Conservation (phyloP, 2,797 vertebrate genomes). For the Avahi laniger region DNA sequence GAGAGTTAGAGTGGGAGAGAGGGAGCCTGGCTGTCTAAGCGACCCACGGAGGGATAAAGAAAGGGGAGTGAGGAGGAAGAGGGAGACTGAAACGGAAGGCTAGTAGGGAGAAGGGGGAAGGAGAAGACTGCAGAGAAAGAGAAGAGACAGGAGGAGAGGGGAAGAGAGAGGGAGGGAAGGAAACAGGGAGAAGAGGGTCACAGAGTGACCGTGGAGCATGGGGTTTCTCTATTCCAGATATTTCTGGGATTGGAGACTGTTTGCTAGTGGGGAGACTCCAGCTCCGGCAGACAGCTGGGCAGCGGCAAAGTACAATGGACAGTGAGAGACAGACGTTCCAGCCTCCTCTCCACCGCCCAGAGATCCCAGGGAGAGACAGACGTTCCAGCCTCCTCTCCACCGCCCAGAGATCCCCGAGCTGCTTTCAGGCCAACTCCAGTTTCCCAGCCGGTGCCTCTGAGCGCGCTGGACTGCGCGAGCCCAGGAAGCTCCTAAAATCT, state of each 20-base stretch:
- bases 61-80: not conserved
- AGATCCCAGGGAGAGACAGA: slow-evolving; percentile 36
- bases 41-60: not conserved
- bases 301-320: slow-evolving; percentile 64
- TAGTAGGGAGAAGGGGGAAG: not conserved
- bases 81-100: not conserved
- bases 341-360: not conserved
- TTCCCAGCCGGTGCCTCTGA: slow-evolving; percentile 25
- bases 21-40: slow-evolving; percentile 10
- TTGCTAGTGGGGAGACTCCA: not conserved
- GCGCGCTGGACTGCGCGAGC: not conserved
- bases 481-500: not conserved
- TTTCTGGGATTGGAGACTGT: slow-evolving; percentile 49
- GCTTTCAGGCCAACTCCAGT: slow-evolving; percentile 19
- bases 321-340: slow-evolving; percentile 20
- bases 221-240: slow-evolving; percentile 44
- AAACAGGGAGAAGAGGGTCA: not conserved
- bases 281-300: slow-evolving; percentile 19
- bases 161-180: not conserved
- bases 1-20: slow-evolving; percentile 27
- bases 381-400: not conserved
- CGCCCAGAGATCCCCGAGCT: slow-evolving; percentile 17
- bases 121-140: not conserved
- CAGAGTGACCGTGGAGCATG: not conserved
- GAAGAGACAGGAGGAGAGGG: not conserved